Evolutionary conservation across 1,140 invertebrate genomes (phyloP).

Genomic region (Caerostris darwini): DNA sequence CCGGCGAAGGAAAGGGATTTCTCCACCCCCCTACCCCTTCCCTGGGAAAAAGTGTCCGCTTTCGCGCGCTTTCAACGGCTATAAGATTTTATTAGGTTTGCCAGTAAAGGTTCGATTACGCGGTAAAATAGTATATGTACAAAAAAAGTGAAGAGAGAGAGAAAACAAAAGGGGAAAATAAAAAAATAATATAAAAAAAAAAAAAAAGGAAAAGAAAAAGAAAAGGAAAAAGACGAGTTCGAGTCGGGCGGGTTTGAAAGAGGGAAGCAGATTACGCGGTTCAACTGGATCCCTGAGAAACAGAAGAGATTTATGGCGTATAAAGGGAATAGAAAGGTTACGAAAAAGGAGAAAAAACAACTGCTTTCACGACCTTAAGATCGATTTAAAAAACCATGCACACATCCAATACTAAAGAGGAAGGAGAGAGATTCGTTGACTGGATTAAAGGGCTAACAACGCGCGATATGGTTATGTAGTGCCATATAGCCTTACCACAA

Average conservation of each 20-base stretch:
- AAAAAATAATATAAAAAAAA: background rate
- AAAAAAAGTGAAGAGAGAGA: constrained; percentile 2
- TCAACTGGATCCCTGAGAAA: constrained; percentile 35
- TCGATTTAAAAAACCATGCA: background rate
- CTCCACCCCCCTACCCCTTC: background rate
- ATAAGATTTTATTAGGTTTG: constrained; percentile 62
- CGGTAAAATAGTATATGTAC: constrained; percentile 26
- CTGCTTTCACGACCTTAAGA: constrained; percentile 25
- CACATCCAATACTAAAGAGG: background rate
- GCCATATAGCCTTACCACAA: no score
- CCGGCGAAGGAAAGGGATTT: background rate
- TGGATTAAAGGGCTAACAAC: background rate
- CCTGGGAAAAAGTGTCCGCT: constrained; percentile 28
- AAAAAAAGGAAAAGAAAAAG: background rate
- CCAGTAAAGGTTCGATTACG: constrained; percentile 50
- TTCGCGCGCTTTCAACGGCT: constrained; percentile 51
- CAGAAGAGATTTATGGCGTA: constrained; percentile 36
- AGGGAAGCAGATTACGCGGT: constrained; percentile 30
- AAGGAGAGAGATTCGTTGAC: background rate
- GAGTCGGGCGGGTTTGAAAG: background rate
- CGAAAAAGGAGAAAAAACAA: background rate
- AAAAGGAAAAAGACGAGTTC: background rate
- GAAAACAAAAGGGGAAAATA: background rate
- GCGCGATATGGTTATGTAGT: background rate
- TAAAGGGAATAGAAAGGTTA: constrained; percentile 40